Conservation (phyloP, 2,113 vertebrate species). For the Salvator merianae region DNA sequence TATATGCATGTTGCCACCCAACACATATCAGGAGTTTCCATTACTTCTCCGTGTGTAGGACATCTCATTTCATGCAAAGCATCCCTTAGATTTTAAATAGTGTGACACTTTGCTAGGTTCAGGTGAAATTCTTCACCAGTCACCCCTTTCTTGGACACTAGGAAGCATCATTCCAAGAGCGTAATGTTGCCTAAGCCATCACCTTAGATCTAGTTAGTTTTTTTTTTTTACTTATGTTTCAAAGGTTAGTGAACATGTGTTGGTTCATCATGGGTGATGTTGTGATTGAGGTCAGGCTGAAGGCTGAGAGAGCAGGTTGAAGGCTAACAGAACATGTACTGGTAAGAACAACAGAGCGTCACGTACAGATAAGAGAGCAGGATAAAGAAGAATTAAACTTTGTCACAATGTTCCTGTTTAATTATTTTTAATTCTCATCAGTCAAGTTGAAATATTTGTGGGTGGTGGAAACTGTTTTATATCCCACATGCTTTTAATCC, state of each 20-base stretch:
- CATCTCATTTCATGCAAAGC: not conserved
- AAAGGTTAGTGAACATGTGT: not conserved
- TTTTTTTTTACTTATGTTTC: no score
- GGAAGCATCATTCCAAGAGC: not conserved
- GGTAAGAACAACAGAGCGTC: not conserved
- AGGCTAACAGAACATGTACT: no score
- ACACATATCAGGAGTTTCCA: not conserved
- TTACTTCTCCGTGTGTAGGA: not conserved
- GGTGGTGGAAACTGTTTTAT: no score
- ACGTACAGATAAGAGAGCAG: not conserved
- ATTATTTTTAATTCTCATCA: no score
- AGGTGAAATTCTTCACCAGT: not conserved
- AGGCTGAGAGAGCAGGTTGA: not conserved
- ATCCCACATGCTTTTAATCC: no score
- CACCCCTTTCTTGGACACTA: not conserved
- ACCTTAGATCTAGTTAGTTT: not conserved
- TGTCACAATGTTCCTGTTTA: not conserved
- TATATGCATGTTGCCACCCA: not conserved
- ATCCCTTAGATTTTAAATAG: not conserved
- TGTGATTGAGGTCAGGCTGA: not conserved
- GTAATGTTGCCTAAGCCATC: not conserved
- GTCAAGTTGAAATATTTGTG: no score
- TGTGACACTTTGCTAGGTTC: not conserved
- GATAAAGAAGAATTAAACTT: not conserved
- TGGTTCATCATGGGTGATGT: not conserved